Conservation (phyloP, 2,797 vertebrate species). For the Mormyrus proboscirostris region DNA sequence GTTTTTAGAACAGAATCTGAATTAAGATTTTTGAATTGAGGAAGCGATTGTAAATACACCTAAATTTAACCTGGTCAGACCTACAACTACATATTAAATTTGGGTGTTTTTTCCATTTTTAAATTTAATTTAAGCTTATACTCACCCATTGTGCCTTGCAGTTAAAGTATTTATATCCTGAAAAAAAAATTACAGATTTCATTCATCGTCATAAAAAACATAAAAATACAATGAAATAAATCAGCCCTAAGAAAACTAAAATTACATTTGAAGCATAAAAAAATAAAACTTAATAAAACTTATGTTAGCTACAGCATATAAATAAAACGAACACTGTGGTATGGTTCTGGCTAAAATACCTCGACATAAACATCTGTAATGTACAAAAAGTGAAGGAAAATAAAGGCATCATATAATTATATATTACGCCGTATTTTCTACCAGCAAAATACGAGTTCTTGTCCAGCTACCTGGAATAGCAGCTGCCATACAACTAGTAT, state of each 20-base stretch:
- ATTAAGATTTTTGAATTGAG: background rate
- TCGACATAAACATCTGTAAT: background rate
- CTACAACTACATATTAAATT: background rate
- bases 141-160: constrained; percentile 22
- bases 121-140: background rate
- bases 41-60: background rate
- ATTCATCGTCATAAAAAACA: background rate
- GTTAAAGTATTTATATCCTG: constrained; percentile 1
- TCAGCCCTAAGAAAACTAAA: background rate
- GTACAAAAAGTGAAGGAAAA: background rate
- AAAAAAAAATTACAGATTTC: background rate
- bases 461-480: background rate
- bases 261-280: background rate
- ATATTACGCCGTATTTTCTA: background rate
- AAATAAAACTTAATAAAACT: too few relatives aligned
- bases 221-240: background rate
- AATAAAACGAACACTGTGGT: background rate
- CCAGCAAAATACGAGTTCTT: background rate
- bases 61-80: background rate
- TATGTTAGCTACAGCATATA: too few relatives aligned
- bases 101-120: too few relatives aligned
- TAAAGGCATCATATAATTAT: background rate
- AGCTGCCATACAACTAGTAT: background rate
- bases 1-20: background rate
- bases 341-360: background rate